Evolutionary conservation across 2,113 vertebrate genomes (phyloP).

Genomic region (Catharus bicknelli): DNA sequence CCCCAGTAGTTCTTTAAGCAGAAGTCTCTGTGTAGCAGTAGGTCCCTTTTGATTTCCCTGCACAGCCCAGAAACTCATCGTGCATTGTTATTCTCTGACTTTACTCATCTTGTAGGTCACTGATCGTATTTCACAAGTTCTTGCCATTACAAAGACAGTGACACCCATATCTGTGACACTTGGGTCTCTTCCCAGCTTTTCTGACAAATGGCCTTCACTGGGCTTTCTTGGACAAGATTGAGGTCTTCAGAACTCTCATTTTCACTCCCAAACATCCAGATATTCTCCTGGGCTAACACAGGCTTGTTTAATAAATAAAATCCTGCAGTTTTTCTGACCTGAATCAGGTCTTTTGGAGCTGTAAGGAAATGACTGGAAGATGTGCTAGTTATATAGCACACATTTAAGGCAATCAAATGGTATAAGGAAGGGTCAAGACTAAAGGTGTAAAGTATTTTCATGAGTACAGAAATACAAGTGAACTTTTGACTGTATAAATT

Average conservation of each 20-base stretch:
- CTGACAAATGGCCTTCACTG: neutral
- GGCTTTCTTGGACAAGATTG: neutral
- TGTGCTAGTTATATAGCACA: neutral
- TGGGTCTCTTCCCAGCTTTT: slow-evolving; percentile 12
- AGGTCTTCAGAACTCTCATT: neutral
- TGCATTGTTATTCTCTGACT: neutral
- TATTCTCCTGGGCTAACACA: neutral
- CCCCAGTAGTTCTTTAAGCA: neutral
- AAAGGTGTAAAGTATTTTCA: neutral
- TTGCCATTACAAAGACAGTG: neutral
- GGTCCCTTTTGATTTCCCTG: neutral
- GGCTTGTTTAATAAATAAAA: slow-evolving; percentile 33
- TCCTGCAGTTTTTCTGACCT: neutral
- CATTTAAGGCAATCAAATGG: neutral
- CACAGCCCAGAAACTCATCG: neutral
- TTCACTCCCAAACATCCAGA: neutral
- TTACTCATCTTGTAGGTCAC: neutral
- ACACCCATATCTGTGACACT: neutral
- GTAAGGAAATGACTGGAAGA: neutral
- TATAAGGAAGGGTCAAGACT: neutral
- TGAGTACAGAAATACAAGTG: neutral
- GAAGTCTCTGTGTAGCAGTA: neutral
- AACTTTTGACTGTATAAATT: slow-evolving; percentile 4
- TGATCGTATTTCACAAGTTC: neutral
- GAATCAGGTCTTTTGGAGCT: neutral